phyloP scores from a whole-genome alignment of 2,113 vertebrate species.

The Rhadina sibilatrix region DNA sequence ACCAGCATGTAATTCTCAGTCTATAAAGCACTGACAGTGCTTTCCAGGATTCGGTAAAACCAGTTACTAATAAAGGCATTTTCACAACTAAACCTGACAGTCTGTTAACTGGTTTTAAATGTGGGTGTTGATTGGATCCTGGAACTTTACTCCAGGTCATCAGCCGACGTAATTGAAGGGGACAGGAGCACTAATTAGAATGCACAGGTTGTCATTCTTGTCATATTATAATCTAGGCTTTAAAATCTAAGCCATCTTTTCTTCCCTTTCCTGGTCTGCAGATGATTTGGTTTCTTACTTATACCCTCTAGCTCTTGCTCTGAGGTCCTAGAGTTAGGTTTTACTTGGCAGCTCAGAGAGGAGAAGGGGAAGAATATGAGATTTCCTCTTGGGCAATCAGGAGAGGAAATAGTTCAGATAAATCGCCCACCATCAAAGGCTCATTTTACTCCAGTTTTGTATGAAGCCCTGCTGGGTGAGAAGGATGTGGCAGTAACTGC shows the following conservation, averaged over 20 bases:
- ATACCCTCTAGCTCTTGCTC: background rate
- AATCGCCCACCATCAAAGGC: background rate
- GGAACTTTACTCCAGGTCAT: background rate
- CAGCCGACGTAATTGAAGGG: background rate
- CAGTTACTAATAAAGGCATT: background rate
- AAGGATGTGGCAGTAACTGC: background rate
- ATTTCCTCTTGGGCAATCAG: background rate
- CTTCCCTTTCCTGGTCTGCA: background rate
- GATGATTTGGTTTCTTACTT: background rate
- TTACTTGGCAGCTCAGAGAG: background rate
- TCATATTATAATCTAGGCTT: background rate
- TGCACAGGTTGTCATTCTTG: background rate
- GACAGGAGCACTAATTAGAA: background rate
- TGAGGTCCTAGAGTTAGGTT: background rate
- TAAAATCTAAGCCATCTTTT: background rate
- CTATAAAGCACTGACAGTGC: background rate
- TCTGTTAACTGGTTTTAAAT: background rate
- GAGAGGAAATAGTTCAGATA: conserved; percentile 42
- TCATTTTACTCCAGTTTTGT: background rate
- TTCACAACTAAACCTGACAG: background rate
- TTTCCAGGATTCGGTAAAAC: background rate
- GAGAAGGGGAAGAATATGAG: background rate
- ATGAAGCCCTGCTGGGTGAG: background rate
- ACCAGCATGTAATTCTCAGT: background rate
- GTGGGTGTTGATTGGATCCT: background rate